These are phyloP conservation scores for Polydesmus complanatus DNA, from an alignment of 2,888 invertebrate species.

Conservation along the genomic window DNA sequence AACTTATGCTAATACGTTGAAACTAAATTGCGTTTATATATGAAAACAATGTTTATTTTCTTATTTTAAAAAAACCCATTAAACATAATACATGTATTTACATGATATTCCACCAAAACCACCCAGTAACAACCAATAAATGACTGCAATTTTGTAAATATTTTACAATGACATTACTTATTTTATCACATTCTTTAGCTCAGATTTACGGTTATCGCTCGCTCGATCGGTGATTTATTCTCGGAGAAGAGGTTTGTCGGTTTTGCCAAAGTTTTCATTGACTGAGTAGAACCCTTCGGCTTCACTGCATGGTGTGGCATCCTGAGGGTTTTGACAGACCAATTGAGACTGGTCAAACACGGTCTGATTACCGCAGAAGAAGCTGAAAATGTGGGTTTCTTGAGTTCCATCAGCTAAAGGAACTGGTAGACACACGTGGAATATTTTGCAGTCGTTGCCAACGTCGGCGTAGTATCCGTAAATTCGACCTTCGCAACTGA, in stretches of 20 bases:
- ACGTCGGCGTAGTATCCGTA: conserved; percentile 78
- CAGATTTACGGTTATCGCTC: too few relatives aligned
- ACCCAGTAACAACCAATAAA: too few relatives aligned
- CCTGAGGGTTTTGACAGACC: conserved; percentile 21
- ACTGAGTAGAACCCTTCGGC: conserved; percentile 21
- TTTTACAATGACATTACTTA: too few relatives aligned
- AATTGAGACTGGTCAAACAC: conserved; percentile 23
- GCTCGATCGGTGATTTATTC: too few relatives aligned
- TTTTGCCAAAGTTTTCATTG: conserved; percentile 23
- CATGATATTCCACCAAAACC: too few relatives aligned
- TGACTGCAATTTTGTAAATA: too few relatives aligned
- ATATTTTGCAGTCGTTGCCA: conserved; percentile 55
- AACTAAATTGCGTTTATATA: too few relatives aligned
- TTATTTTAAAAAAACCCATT: too few relatives aligned
- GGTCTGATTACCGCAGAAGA: conserved; percentile 24
- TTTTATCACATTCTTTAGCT: too few relatives aligned
- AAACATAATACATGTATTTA: too few relatives aligned
- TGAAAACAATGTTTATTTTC: too few relatives aligned
- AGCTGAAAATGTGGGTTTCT: conserved; percentile 17
- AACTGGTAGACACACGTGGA: conserved; percentile 16
- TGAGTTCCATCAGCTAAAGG: conserved; percentile 1
- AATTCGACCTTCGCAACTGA: conserved; percentile 58
- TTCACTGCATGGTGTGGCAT: conserved; percentile 22
- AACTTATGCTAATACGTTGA: too few relatives aligned
- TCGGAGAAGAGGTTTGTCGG: neutral